A percentile compares a stretch with the other conserved stretches of the same genome.
Evolutionary conservation across 2,797 vertebrate genomes (phyloP).

Genomic region (Bradypodion pumilum): DNA sequence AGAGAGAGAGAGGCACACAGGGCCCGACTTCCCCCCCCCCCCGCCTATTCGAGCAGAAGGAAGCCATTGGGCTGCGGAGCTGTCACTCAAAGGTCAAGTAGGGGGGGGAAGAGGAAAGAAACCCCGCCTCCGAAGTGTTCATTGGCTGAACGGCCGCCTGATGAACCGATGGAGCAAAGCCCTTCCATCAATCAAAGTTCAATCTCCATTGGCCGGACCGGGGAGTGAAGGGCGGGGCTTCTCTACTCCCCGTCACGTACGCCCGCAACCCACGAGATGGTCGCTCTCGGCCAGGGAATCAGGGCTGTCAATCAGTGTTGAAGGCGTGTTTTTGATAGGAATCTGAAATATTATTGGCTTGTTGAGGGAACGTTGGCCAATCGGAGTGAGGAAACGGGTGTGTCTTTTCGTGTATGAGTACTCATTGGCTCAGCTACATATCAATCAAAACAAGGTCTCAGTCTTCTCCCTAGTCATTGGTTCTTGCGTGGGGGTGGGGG

Average conservation of each 20-base stretch:
- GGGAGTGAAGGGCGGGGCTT: too few relatives aligned
- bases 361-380: not conserved
- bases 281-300: not conserved
- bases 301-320: not conserved
- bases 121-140: not conserved
- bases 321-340: not conserved
- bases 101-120: too few relatives aligned
- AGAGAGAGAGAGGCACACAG: slow-evolving; percentile 5
- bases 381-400: not conserved
- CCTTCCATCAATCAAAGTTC: not conserved
- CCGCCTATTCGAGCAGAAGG: not conserved
- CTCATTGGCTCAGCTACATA: not conserved
- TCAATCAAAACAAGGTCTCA: not conserved
- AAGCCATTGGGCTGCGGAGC: not conserved
- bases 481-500: not conserved
- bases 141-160: not conserved
- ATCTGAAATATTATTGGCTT: not conserved
- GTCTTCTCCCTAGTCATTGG: not conserved
- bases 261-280: not conserved
- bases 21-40: not conserved
- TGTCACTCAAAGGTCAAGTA: not conserved
- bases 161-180: not conserved
- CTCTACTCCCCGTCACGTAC: fast-evolving
- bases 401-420: not conserved
- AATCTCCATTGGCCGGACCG: not conserved